Evolutionary conservation across 2,888 invertebrate genomes (phyloP).

Genomic region (Drosophila phalerata): DNA sequence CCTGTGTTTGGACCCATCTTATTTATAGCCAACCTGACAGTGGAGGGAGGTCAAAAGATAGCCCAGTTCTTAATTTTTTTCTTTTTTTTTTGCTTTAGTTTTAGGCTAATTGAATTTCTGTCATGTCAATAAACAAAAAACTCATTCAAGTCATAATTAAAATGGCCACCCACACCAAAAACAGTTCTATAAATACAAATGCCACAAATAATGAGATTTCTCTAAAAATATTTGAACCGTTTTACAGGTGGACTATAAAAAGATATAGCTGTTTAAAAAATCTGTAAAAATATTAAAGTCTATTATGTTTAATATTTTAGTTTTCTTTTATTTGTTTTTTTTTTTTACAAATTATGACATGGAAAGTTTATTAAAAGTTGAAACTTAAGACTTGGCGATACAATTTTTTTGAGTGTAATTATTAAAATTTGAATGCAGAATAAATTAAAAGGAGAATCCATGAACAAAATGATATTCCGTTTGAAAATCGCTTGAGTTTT

Average conservation of each 20-base stretch:
- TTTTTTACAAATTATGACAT: too few relatives aligned
- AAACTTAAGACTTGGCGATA: too few relatives aligned
- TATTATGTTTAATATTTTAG: background rate
- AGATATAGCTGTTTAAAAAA: background rate
- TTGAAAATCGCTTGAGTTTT: too few relatives aligned
- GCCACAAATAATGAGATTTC: constrained; percentile 1
- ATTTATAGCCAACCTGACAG: constrained; percentile 58
- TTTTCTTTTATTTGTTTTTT: background rate
- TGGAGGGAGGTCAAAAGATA: constrained; percentile 5
- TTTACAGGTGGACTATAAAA: background rate
- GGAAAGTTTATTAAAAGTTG: too few relatives aligned
- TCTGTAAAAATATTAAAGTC: background rate
- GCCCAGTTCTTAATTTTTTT: constrained; percentile 22
- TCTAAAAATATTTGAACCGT: background rate
- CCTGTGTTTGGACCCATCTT: constrained; percentile 62
- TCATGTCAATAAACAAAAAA: constrained; percentile 66
- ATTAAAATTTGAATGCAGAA: too few relatives aligned
- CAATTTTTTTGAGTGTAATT: too few relatives aligned
- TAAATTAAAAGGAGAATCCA: too few relatives aligned
- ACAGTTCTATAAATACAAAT: constrained; percentile 15
- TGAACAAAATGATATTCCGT: too few relatives aligned
- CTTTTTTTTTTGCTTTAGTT: constrained; percentile 27
- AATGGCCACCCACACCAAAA: constrained; percentile 21
- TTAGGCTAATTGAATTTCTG: constrained; percentile 73
- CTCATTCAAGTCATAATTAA: constrained; percentile 16